These are phyloP conservation scores for Periophthalmus magnuspinnatus DNA, from an alignment of 2,797 vertebrate genomes.

Conservation along the genomic window DNA sequence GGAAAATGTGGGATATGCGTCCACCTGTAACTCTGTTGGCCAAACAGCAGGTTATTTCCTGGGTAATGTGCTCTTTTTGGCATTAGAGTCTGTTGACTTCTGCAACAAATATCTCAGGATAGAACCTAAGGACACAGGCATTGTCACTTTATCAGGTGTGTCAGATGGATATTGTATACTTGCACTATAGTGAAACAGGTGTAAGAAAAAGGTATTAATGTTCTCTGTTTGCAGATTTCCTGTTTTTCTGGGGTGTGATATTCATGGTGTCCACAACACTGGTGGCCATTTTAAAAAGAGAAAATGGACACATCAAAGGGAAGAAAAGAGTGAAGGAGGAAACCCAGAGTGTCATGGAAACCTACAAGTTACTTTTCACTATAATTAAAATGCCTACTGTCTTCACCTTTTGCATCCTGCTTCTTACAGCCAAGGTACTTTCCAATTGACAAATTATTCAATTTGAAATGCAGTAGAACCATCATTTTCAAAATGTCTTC, in stretches of 20 bases:
- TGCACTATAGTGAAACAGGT: neutral
- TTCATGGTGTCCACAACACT: slow-evolving; percentile 95
- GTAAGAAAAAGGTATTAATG: neutral
- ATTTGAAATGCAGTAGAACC: neutral
- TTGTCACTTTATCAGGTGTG: slow-evolving; percentile 86
- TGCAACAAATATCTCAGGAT: slow-evolving; percentile 95
- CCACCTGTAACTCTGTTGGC: slow-evolving; percentile 97
- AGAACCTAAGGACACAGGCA: slow-evolving; percentile 85
- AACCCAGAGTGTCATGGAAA: slow-evolving; percentile 90
- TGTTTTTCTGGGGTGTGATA: slow-evolving; percentile 94
- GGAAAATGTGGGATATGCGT: slow-evolving; percentile 96
- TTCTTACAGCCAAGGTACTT: slow-evolving; percentile 92
- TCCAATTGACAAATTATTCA: neutral
- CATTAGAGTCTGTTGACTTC: slow-evolving; percentile 93
- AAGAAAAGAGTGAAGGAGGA: slow-evolving; percentile 79
- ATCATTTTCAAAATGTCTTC: neutral
- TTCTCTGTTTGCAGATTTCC: slow-evolving; percentile 82
- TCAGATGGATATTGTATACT: neutral
- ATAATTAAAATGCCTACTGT: slow-evolving; percentile 95
- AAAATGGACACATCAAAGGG: slow-evolving; percentile 70
- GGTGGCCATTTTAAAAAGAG: slow-evolving; percentile 91
- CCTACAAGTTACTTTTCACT: slow-evolving; percentile 88
- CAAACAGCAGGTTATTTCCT: slow-evolving; percentile 98
- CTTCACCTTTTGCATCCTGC: slow-evolving; percentile 88
- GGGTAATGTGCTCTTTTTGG: slow-evolving; percentile 95